Conservation (phyloP, 2,797 vertebrate genomes). For the Malacoraja senta region DNA sequence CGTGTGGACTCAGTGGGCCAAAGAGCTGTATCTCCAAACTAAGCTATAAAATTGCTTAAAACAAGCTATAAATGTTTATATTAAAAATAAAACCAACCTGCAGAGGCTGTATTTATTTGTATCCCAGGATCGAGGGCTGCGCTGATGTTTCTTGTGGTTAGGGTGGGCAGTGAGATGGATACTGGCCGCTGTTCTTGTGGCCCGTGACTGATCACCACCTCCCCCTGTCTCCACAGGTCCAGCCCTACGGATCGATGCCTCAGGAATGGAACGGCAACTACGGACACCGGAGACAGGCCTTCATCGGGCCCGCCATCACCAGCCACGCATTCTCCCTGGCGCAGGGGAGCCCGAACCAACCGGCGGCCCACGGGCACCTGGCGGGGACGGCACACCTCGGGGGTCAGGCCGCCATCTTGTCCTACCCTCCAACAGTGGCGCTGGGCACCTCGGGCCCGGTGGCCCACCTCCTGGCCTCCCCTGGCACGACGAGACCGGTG, state of each 20-base stretch:
- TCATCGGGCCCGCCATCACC: slow-evolving; percentile 75
- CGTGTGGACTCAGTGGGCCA: no score
- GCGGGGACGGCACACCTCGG: slow-evolving; percentile 68
- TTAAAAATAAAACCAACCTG: no score
- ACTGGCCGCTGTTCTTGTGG: not conserved
- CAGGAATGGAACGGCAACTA: slow-evolving; percentile 96
- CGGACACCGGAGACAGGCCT: slow-evolving; percentile 76
- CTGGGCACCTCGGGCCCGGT: slow-evolving; percentile 77
- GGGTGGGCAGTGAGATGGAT: no score
- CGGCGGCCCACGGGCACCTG: slow-evolving; percentile 68
- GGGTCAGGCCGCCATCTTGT: slow-evolving; percentile 75
- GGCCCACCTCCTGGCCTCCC: slow-evolving; percentile 88
- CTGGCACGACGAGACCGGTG: slow-evolving; percentile 77
- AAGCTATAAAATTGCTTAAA: no score
- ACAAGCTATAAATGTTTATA: no score
- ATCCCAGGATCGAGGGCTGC: no score
- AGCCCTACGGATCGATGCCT: slow-evolving; percentile 78
- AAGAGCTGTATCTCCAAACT: no score
- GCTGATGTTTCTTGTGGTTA: no score
- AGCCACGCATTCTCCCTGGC: slow-evolving; percentile 80
- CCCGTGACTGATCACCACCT: not conserved
- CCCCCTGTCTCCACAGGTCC: slow-evolving; percentile 62
- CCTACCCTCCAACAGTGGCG: slow-evolving; percentile 74
- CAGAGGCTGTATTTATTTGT: no score
- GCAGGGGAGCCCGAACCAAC: slow-evolving; percentile 83